phyloP scores from a whole-genome alignment of 2,797 vertebrate species.

The Rhodeus uyekii region DNA sequence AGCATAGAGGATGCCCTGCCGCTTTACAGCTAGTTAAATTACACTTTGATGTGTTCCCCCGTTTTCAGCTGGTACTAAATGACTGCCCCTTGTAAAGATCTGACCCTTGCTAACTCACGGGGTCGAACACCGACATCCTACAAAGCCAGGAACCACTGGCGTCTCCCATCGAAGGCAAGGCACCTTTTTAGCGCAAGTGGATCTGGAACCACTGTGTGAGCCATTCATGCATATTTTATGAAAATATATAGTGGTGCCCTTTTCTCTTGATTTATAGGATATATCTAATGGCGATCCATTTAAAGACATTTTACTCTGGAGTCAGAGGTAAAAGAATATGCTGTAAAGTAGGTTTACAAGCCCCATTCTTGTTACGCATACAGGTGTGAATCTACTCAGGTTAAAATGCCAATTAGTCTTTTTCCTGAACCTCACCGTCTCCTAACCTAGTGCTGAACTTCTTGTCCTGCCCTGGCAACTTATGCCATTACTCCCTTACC shows the following conservation, averaged over 20 bases:
- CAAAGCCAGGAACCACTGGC: conserved; percentile 46
- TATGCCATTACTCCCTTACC: conserved; percentile 8
- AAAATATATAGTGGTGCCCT: conserved; percentile 50
- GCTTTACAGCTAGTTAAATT: conserved; percentile 86
- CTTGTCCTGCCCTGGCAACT: neutral
- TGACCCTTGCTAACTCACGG: conserved; percentile 79
- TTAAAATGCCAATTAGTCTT: conserved; percentile 65
- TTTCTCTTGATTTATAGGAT: conserved; percentile 42
- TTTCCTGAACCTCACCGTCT: conserved; percentile 51
- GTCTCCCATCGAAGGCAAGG: conserved; percentile 38
- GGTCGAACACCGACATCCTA: conserved; percentile 69
- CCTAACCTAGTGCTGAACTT: conserved; percentile 53
- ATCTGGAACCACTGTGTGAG: conserved; percentile 48
- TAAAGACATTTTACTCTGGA: conserved; percentile 38
- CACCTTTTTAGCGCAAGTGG: conserved; percentile 32
- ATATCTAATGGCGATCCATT: conserved; percentile 43
- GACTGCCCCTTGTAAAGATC: conserved; percentile 81
- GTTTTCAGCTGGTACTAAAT: conserved; percentile 82
- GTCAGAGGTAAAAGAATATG: conserved; percentile 49
- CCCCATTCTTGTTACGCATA: conserved; percentile 51
- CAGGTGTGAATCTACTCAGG: conserved; percentile 63
- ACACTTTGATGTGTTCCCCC: conserved; percentile 87
- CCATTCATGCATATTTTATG: conserved; percentile 52
- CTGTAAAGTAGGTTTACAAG: conserved; percentile 63
- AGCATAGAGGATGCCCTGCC: conserved; percentile 67